Conservation (phyloP, 2,797 vertebrate species). For the Microcaecilia unicolor region DNA sequence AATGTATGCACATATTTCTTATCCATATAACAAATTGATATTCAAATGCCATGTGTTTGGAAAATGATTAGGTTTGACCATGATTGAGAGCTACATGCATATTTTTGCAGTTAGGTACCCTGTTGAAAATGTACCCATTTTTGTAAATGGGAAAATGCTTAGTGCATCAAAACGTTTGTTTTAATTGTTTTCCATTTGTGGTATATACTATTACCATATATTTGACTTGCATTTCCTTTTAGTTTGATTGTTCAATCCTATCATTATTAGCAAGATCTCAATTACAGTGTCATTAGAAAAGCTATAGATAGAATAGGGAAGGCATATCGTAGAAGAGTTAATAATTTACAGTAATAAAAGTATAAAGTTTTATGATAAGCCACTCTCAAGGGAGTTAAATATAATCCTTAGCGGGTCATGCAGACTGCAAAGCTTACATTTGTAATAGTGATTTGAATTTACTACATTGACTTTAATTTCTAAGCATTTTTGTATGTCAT, state of each 20-base stretch:
- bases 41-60: no score
- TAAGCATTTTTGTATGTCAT: constrained; percentile 69
- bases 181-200: constrained; percentile 17
- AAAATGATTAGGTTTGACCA: no score
- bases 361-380: constrained; percentile 76
- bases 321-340: constrained; percentile 70
- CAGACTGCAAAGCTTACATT: constrained; percentile 71
- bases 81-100: no score
- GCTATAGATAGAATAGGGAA: constrained; percentile 60
- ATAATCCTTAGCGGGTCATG: constrained; percentile 70
- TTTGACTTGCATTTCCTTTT: constrained; percentile 23
- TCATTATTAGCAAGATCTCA: constrained; percentile 69
- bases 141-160: no score
- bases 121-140: no score
- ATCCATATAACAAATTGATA: no score
- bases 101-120: no score
- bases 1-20: no score
- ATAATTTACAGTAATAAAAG: constrained; percentile 74
- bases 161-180: no score
- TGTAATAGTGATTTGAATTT: constrained; percentile 74
- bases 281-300: constrained; percentile 71
- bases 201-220: constrained; percentile 17
- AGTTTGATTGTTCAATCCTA: constrained; percentile 50
- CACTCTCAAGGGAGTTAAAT: constrained; percentile 71
- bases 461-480: constrained; percentile 69